Base-by-base conservation (phyloP, 2,797 vertebrate genomes). In the Natrix natrix region DNA sequence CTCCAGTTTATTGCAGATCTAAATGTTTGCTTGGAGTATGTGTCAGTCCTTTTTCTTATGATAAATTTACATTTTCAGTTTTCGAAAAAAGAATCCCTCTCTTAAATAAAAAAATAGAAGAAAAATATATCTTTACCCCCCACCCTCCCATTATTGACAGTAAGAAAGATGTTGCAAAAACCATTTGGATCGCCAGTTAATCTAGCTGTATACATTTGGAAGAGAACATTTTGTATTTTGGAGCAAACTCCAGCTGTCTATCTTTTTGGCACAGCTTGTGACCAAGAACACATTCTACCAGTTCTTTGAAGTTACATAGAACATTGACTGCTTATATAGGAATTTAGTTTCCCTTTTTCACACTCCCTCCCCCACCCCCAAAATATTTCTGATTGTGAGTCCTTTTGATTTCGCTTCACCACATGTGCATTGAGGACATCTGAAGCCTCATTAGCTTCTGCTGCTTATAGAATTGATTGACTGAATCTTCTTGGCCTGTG, bases 151-250 rank as follows among this genome's bases (percentile, higher is more conserved):
- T 90, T 93, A 74, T n/a, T 37, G 12, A 20, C 1, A 43, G 17
- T 13, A 17, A 90, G 69, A 94, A 93, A 91, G 28, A 69, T 92
- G 43, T 91, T 93, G 91, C 54, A 91, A 86, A 93, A 61, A 54
- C 92, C 74, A 69, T 56, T 94, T 91, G 48, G 69, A 12, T 91
- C 28, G 7, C 8, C 61, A 0, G 59, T 43, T 63, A 54, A 66
- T 93, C 24, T 69, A 22, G 28, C 57, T 89, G 78, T 92, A 43
- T 88, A 57, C 86, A 91, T 87, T 93, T 55, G 26, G 92, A 59
- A 92, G 92, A 69, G 83, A 7, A 0, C 92, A 91, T 87, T 69
- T 74, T 94, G 87, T 94, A 37, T 37, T 89, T 93, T 94, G 93
- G 55, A 74, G 48, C 12, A 13, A 61, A 90, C 74, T 92, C 92